Conservation (phyloP, 2,888 invertebrate species). For the Glyphotaelius pellucidus region DNA sequence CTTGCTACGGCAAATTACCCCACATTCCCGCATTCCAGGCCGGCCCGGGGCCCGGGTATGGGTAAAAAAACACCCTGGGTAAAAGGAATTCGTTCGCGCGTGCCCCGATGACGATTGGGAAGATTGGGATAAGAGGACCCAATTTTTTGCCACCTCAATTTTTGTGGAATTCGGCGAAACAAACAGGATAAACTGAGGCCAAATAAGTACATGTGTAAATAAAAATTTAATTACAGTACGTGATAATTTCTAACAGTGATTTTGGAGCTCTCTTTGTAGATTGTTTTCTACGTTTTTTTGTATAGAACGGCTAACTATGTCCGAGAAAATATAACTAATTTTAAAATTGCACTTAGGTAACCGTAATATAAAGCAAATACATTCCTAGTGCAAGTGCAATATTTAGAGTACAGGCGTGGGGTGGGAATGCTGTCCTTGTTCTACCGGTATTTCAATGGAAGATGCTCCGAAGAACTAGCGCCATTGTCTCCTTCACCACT, state of each 20-base stretch:
- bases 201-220: neutral
- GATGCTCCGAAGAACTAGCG: too few species aligned
- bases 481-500: too few species aligned
- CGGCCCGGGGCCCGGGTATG: constrained; percentile 23
- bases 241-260: neutral
- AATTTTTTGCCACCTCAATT: neutral
- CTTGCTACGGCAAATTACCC: constrained; percentile 60
- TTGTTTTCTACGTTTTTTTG: too few species aligned
- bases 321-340: too few species aligned
- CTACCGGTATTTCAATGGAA: too few species aligned
- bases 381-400: too few species aligned
- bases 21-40: constrained; percentile 61
- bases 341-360: too few species aligned
- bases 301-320: too few species aligned
- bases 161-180: neutral
- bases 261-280: neutral
- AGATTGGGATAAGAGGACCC: neutral
- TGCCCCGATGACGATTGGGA: neutral
- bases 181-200: neutral
- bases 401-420: too few species aligned
- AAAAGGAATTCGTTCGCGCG: constrained; percentile 36
- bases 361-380: too few species aligned
- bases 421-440: too few species aligned
- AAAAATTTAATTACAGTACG: neutral
- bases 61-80: constrained; percentile 18